These are phyloP conservation scores for Phenganax marumi DNA, from an alignment of 92 coral and sea anemone species.

Conservation along the genomic window DNA sequence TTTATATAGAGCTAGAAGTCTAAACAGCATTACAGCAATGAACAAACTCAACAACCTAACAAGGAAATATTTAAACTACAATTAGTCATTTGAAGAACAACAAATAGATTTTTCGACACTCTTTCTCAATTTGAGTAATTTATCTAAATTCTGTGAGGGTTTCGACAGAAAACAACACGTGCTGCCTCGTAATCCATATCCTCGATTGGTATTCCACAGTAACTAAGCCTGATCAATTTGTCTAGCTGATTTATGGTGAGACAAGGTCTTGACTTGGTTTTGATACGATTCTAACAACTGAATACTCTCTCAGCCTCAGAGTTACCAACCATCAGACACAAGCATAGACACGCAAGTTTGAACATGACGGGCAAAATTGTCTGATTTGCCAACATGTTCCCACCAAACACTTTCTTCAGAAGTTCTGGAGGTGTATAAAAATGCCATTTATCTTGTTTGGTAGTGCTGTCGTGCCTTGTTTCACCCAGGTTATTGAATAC, in stretches of 20 bases:
- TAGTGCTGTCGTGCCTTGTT: constrained; percentile 13
- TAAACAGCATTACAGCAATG: no score
- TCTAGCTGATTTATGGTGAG: constrained; percentile 44
- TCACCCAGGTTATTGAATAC: constrained; percentile 43
- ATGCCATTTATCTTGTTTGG: constrained; percentile 45
- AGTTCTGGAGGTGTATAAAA: constrained; percentile 43
- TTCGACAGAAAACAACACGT: constrained; percentile 26
- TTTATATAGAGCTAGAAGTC: no score
- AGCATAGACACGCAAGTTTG: constrained; percentile 46
- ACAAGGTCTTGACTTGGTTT: constrained; percentile 48
- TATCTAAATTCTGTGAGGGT: constrained; percentile 43
- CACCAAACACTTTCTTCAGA: constrained; percentile 43
- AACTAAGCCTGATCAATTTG: constrained; percentile 49
- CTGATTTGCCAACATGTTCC: constrained; percentile 44
- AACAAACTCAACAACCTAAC: no score
- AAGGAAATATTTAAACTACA: no score
- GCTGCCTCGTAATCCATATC: constrained; percentile 49
- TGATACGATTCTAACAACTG: constrained; percentile 51
- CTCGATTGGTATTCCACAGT: constrained; percentile 42
- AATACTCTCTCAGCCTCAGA: constrained; percentile 49
- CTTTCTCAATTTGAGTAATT: no score
- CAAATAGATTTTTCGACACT: no score
- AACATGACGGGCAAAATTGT: constrained; percentile 46
- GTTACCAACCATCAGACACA: constrained; percentile 50
- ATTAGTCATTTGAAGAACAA: no score